phyloP scores from a whole-genome alignment of 1,140 invertebrate genomes.

The Calephelis nemesis region DNA sequence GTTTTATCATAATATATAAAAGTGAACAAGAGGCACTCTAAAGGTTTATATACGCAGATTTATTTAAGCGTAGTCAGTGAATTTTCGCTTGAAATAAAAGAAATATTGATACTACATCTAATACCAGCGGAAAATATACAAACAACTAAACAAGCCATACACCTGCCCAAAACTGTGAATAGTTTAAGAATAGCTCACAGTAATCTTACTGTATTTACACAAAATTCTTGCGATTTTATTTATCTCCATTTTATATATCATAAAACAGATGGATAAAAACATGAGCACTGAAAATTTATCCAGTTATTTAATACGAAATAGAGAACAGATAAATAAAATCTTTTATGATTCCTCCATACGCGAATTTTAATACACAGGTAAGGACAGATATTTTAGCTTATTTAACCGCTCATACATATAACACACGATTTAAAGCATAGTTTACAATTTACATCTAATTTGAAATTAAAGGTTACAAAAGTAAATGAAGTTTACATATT shows the following conservation, averaged over 20 bases:
- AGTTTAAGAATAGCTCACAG: constrained; percentile 22
- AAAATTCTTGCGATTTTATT: too few relatives aligned
- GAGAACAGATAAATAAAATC: too few relatives aligned
- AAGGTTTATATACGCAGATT: constrained; percentile 77
- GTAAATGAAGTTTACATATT: constrained; percentile 35
- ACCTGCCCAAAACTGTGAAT: constrained; percentile 28
- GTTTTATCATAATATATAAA: constrained; percentile 77
- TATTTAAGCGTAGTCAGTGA: constrained; percentile 72
- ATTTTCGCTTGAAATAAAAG: constrained; percentile 63
- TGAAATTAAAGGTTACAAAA: constrained; percentile 49
- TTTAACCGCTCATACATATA: constrained; percentile 32
- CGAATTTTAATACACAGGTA: background rate
- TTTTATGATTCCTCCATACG: too few relatives aligned
- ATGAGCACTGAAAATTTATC: too few relatives aligned
- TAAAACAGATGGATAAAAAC: too few relatives aligned
- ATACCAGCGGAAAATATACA: constrained; percentile 49
- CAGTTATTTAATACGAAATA: too few relatives aligned
- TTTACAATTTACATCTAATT: constrained; percentile 43
- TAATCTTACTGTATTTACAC: too few relatives aligned
- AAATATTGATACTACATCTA: constrained; percentile 59
- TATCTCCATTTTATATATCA: too few relatives aligned
- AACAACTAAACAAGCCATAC: constrained; percentile 30
- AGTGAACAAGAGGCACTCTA: constrained; percentile 80
- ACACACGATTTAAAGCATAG: constrained; percentile 31
- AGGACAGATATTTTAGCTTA: constrained; percentile 30